Evolutionary conservation across 2,888 invertebrate genomes (phyloP).

Genomic region (Galeopsomyia nigrocyanea): DNA sequence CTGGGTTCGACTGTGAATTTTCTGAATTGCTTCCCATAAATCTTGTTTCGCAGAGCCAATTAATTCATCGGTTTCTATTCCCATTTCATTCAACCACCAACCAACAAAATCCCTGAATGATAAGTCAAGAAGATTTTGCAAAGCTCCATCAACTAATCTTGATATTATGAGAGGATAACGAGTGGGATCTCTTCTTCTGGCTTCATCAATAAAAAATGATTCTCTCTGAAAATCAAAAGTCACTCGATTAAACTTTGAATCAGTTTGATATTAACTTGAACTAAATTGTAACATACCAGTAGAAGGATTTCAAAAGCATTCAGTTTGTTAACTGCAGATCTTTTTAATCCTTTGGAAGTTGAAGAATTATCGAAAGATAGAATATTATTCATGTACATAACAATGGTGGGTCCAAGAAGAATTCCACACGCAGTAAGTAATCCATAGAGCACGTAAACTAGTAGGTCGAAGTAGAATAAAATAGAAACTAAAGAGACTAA

Average conservation of each 20-base stretch:
- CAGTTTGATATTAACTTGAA: not conserved
- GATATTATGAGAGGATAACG: conserved; percentile 83
- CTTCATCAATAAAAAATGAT: conserved; percentile 29
- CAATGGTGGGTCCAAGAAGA: conserved; percentile 67
- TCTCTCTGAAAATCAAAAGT: conserved; percentile 33
- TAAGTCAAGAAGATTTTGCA: conserved; percentile 87
- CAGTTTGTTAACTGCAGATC: conserved; percentile 72
- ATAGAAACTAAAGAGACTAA: conserved; percentile 13
- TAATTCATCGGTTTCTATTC: conserved; percentile 77
- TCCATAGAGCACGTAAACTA: conserved; percentile 50
- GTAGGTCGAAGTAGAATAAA: conserved; percentile 43
- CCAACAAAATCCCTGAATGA: conserved; percentile 84
- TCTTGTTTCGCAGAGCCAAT: conserved; percentile 82
- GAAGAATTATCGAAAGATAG: conserved; percentile 76
- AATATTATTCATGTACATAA: conserved; percentile 76
- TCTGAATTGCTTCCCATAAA: conserved; percentile 84
- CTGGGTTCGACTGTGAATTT: conserved; percentile 80
- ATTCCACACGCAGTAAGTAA: conserved; percentile 61
- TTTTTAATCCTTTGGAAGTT: conserved; percentile 75
- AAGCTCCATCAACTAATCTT: conserved; percentile 84
- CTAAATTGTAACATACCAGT: conserved; percentile 70
- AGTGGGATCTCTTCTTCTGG: conserved; percentile 23
- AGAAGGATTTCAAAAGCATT: conserved; percentile 75
- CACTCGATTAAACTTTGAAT: conserved; percentile 4
- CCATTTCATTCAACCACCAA: conserved; percentile 81